These are phyloP conservation scores for Channallabes apus DNA, from an alignment of 2,797 vertebrate species.

Conservation along the genomic window DNA sequence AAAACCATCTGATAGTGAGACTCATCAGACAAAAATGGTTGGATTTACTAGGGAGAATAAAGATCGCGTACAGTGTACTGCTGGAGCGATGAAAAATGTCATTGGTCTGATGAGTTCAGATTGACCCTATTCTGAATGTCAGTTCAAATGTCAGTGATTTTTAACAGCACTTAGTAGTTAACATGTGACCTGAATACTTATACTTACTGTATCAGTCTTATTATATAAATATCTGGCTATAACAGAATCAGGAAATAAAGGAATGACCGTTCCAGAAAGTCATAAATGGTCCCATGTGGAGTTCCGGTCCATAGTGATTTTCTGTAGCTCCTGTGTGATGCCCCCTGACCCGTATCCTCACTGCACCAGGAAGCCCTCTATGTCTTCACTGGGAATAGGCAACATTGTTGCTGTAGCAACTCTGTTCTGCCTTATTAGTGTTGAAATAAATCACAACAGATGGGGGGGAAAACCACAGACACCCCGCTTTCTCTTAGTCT, in stretches of 20 bases:
- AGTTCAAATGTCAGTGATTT: background rate
- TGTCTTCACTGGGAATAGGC: slow-evolving; percentile 37
- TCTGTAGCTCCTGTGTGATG: background rate
- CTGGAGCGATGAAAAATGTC: no score
- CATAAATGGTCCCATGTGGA: background rate
- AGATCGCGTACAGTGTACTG: no score
- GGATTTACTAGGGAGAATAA: no score
- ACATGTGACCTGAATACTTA: background rate
- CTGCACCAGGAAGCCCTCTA: slow-evolving; percentile 29
- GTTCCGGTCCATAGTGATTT: background rate
- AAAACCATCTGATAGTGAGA: no score
- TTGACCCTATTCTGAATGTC: background rate
- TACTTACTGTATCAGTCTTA: background rate
- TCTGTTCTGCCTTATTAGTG: slow-evolving; percentile 47
- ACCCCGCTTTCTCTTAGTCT: slow-evolving; percentile 28
- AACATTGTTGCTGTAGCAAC: slow-evolving; percentile 47
- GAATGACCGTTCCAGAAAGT: background rate
- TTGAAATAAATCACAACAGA: slow-evolving; percentile 67
- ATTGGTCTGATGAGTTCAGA: no score
- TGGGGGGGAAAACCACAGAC: slow-evolving; percentile 58
- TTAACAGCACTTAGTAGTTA: background rate
- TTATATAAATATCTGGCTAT: background rate
- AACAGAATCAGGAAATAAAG: background rate
- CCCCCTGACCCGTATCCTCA: background rate
- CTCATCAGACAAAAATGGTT: no score